These are phyloP conservation scores for Spilarctia lutea DNA, from an alignment of 2,888 invertebrate genomes.

Conservation along the genomic window DNA sequence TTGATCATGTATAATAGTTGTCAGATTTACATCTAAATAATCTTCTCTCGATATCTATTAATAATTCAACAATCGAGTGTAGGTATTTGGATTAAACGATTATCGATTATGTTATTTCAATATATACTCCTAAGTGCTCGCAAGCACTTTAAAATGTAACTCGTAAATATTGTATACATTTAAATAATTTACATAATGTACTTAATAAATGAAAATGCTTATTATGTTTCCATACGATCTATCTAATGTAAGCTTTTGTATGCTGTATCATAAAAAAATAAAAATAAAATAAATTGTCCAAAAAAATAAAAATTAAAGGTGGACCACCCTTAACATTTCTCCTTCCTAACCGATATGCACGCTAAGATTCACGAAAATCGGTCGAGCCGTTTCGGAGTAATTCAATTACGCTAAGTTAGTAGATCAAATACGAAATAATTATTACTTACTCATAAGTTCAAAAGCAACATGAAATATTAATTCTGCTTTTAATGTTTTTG, in stretches of 20 bases:
- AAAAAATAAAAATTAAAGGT: too few species aligned
- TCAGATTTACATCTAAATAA: slow-evolving; percentile 24
- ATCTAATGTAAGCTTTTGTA: too few species aligned
- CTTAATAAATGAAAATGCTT: neutral
- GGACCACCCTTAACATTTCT: too few species aligned
- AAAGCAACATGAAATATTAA: neutral
- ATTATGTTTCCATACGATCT: neutral
- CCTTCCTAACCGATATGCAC: too few species aligned
- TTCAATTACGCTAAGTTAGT: too few species aligned
- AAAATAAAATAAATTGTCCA: too few species aligned
- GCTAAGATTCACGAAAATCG: too few species aligned
- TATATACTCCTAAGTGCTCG: neutral
- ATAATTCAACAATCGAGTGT: slow-evolving; percentile 1
- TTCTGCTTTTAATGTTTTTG: neutral
- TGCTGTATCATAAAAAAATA: too few species aligned
- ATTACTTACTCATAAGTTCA: too few species aligned
- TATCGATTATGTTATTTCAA: neutral
- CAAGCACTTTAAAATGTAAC: neutral
- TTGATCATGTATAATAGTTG: slow-evolving; percentile 31
- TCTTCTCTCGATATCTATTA: neutral
- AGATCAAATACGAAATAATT: too few species aligned
- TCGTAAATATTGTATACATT: neutral
- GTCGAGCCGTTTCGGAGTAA: too few species aligned
- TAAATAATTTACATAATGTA: neutral
- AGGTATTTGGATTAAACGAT: neutral